A percentile compares a stretch with the other conserved stretches of the same genome.
Evolutionary conservation across 2,888 invertebrate species (phyloP).

Genomic region (Drosophila nigricruria): DNA sequence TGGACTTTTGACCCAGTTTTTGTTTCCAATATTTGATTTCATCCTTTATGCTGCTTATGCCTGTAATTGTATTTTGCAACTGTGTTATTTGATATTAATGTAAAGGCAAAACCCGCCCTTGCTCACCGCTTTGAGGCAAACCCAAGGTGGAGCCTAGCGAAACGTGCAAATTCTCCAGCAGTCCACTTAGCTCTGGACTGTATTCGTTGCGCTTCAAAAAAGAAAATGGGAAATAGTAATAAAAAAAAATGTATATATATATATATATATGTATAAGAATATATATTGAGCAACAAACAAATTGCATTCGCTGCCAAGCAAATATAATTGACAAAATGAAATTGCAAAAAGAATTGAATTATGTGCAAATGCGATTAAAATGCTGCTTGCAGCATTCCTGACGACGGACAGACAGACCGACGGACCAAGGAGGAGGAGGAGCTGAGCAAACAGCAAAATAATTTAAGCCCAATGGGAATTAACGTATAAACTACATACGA

Average conservation of each 20-base stretch:
- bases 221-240: conserved; percentile 1
- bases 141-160: conserved; percentile 84
- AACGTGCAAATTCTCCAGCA: conserved; percentile 85
- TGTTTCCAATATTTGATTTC: conserved; percentile 85
- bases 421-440: background rate
- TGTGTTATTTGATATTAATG: background rate
- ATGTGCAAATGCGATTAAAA: conserved; percentile 76
- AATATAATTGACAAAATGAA: conserved; percentile 69
- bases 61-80: conserved; percentile 54
- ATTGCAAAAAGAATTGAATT: conserved; percentile 76
- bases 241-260: too few relatives aligned
- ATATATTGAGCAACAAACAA: conserved; percentile 50
- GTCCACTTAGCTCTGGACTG: conserved; percentile 83
- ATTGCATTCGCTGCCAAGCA: conserved; percentile 49
- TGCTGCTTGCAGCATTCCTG: conserved; percentile 36
- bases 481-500: conserved; percentile 40
- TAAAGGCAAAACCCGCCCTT: conserved; percentile 16
- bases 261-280: conserved; percentile 20
- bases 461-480: conserved; percentile 66
- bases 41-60: conserved; percentile 82
- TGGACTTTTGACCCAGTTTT: conserved; percentile 81
- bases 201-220: conserved; percentile 82
- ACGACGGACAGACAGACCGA: background rate
- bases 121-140: conserved; percentile 84
- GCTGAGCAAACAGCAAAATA: conserved; percentile 57